phyloP scores from a whole-genome alignment of 1,140 invertebrate species.

The Drosophila auraria region DNA sequence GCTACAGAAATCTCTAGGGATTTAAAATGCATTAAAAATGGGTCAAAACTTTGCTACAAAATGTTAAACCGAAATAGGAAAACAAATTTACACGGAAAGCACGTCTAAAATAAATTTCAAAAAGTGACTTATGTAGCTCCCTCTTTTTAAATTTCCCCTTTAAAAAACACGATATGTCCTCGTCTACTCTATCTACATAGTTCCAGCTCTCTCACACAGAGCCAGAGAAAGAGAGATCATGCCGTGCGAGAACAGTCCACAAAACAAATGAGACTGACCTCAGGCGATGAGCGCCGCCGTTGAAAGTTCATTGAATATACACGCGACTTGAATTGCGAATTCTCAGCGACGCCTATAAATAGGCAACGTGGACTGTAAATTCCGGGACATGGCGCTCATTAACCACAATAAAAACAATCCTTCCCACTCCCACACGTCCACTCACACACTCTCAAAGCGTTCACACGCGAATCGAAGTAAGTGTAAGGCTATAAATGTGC shows the following conservation, averaged over 20 bases:
- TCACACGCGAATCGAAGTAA: conserved; percentile 22
- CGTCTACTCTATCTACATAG: not conserved
- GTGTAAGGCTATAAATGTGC: conserved; percentile 30
- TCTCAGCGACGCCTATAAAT: conserved; percentile 49
- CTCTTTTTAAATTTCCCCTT: too few relatives aligned
- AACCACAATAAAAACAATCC: conserved; percentile 30
- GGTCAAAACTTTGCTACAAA: too few relatives aligned
- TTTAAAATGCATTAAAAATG: too few relatives aligned
- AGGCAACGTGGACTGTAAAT: conserved; percentile 51
- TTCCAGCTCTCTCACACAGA: not conserved
- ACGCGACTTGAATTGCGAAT: conserved; percentile 11
- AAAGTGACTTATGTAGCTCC: too few relatives aligned
- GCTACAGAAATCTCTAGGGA: too few relatives aligned
- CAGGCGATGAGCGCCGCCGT: conserved; percentile 14
- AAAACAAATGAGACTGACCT: conserved; percentile 25
- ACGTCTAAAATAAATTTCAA: too few relatives aligned
- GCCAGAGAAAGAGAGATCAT: conserved; percentile 15
- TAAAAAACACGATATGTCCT: not conserved
- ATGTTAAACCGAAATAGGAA: too few relatives aligned
- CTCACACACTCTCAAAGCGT: not conserved
- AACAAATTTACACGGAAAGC: too few relatives aligned
- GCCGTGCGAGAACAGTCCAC: conserved; percentile 5
- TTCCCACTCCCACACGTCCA: conserved; percentile 1
- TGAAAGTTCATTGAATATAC: conserved; percentile 57
- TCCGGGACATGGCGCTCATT: conserved; percentile 25